These are phyloP conservation scores for Delphinapterus leucas DNA, from an alignment of 2,113 vertebrate species.

Conservation along the genomic window DNA sequence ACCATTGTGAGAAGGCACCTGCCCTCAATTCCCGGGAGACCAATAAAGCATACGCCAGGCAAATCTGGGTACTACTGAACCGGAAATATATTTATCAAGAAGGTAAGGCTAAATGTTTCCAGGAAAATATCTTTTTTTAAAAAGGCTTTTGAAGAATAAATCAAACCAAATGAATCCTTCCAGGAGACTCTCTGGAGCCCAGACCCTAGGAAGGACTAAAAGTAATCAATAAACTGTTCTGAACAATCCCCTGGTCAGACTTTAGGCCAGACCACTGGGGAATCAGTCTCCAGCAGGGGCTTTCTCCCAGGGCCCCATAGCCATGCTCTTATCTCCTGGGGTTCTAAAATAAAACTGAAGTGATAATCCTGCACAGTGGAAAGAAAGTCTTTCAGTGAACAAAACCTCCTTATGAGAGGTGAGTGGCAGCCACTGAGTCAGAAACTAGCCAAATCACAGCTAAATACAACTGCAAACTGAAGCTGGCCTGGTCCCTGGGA, in stretches of 20 bases:
- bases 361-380: neutral
- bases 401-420: conserved; percentile 20
- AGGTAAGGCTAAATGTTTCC: neutral
- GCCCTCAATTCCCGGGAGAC: neutral
- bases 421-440: conserved; percentile 41
- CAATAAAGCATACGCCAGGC: neutral
- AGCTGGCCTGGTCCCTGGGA: conserved; percentile 46
- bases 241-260: neutral
- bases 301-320: neutral
- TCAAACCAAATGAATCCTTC: neutral
- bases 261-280: neutral
- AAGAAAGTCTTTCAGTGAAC: conserved; percentile 30
- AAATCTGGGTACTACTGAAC: neutral
- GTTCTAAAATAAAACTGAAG: conserved; percentile 27
- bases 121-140: neutral
- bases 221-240: neutral
- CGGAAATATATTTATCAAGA: neutral
- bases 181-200: conserved; percentile 13
- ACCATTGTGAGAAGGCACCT: neutral
- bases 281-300: neutral
- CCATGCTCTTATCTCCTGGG: neutral
- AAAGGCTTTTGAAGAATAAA: conserved; percentile 49
- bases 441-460: conserved; percentile 50
- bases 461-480: neutral
- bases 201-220: neutral